Evolutionary conservation across 2,888 invertebrate genomes (phyloP), one percentile per base, ranked within the genome.

Genomic region (Phengaris arion): DNA sequence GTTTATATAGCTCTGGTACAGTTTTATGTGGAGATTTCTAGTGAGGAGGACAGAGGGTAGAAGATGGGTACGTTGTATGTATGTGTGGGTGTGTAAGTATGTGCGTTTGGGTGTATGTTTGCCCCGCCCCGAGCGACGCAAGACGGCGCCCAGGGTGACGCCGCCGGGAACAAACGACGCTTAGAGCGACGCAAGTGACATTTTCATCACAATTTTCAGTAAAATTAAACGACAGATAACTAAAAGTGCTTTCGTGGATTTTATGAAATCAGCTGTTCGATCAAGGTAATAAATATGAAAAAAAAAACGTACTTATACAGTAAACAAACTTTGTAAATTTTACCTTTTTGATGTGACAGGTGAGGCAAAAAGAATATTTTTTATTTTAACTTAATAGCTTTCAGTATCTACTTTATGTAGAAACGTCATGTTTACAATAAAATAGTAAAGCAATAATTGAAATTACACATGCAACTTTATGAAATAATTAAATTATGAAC

Each of bases 91-190:
- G 80, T 82, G 81, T 35, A 35, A 2, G 35, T 35, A 35, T 81
- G 81, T 80, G 78, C 77, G 80, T 81, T 79, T 76, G 76, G 83
- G 81, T 80, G 79, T 81, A 83, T 81, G 85, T 81, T 85, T 80
- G 87, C 87, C 86, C 85, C 90, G 91, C 92, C 91, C 87, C 86
- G 86, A 87, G 91, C 89, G 80, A 85, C 82, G 82, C 81, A 83
- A 86, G 85, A 84, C 81, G 83, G 85, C 85, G 89, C 90, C 87
- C 85, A 84, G 83, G 86, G 90, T 85, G 82, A 80, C 82, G 88
- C 89, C 89, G 81, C 79, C 80, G 87, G 88, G 85, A 77, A 72
- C 57, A 75, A 72, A 74, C 54, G 74, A 7, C 80, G 54, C 52
- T 35, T 22, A 84, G 75, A 85, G 76, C 77, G 79, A 13, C 15